phyloP scores from a whole-genome alignment of 1,140 invertebrate species.

The Pygmarrhopalites habei region DNA sequence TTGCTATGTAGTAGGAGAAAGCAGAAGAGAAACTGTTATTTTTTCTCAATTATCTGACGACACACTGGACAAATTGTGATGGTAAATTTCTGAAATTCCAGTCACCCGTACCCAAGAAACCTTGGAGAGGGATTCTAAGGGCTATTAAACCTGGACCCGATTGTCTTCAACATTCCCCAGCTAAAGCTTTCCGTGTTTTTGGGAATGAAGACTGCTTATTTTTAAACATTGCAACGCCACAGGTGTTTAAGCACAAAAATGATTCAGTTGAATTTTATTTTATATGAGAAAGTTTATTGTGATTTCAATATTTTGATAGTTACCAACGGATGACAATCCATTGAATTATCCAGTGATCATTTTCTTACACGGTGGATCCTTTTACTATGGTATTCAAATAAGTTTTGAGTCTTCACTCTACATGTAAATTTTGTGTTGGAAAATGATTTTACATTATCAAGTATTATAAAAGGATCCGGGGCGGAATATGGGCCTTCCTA shows the following conservation, averaged over 20 bases:
- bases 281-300: too few species aligned
- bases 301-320: too few species aligned
- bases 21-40: too few species aligned
- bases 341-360: constrained; percentile 10
- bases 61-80: too few species aligned
- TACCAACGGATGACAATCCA: too few species aligned
- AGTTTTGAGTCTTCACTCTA: too few species aligned
- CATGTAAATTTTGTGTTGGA: background rate
- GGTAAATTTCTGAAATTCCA: too few species aligned
- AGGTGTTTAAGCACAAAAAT: too few species aligned
- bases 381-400: background rate
- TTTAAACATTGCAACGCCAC: background rate
- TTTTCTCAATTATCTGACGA: too few species aligned
- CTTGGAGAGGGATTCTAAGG: constrained; percentile 8
- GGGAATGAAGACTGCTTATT: constrained; percentile 14
- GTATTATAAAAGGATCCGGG: too few species aligned
- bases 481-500: constrained; percentile 13
- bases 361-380: constrained; percentile 22
- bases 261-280: too few species aligned
- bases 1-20: too few species aligned
- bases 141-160: background rate
- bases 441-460: background rate
- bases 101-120: constrained; percentile 10
- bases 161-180: constrained; percentile 2
- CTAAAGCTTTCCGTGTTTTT: constrained; percentile 5